A percentile compares a stretch with the other conserved stretches of the same genome.
phyloP scores from a whole-genome alignment of 2,113 vertebrate genomes.

The Cyrtonyx montezumae region DNA sequence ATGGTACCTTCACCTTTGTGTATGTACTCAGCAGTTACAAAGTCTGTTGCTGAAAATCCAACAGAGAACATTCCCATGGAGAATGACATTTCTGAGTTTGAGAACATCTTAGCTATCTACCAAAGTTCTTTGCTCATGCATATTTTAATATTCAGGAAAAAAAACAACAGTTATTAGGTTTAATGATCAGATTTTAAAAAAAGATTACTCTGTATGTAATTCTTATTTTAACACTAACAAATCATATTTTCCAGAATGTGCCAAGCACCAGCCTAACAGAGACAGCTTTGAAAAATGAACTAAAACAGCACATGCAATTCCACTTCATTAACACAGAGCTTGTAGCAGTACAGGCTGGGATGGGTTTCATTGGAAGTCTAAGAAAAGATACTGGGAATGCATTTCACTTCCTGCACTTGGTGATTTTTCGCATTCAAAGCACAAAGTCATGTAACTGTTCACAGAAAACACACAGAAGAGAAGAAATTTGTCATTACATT shows the following conservation, averaged over 20 bases:
- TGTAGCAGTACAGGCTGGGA: not conserved
- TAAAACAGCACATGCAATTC: not conserved
- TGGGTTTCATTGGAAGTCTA: not conserved
- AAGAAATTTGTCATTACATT: not conserved
- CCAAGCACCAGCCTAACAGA: not conserved
- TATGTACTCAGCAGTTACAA: not conserved
- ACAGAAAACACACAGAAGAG: not conserved
- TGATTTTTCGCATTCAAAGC: not conserved
- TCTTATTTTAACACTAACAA: not conserved
- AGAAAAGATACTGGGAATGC: not conserved
- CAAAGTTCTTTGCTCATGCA: not conserved
- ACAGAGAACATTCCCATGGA: not conserved
- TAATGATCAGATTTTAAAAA: not conserved
- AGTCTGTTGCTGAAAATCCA: not conserved
- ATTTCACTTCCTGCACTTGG: not conserved
- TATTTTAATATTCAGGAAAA: not conserved
- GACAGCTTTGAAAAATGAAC: not conserved
- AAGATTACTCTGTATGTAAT: not conserved
- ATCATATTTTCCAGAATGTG: not conserved
- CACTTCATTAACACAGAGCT: not conserved
- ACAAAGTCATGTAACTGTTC: not conserved
- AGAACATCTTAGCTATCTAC: not conserved
- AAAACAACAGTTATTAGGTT: not conserved
- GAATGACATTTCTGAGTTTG: not conserved
- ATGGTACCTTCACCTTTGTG: not conserved